phyloP scores from a whole-genome alignment of 2,113 vertebrate species.

The Cyanocitta stelleri region DNA sequence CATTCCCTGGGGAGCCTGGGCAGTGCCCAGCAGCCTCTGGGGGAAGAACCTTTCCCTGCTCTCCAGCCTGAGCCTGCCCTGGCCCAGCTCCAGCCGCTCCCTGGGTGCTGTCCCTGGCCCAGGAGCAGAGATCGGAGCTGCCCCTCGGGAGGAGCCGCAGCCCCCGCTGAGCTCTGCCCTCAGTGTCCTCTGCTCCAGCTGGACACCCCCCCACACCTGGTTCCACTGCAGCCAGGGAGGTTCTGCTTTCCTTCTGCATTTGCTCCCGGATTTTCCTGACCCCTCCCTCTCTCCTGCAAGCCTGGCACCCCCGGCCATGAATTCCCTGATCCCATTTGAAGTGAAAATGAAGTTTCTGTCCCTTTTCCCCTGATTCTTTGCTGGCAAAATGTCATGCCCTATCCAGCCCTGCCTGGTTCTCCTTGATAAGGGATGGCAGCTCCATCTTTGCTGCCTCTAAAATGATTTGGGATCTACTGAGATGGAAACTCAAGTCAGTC shows the following conservation, averaged over 20 bases:
- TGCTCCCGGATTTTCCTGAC: not conserved
- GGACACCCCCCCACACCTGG: not conserved
- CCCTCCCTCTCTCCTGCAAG: not conserved
- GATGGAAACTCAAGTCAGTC: not conserved
- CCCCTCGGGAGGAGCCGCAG: not conserved
- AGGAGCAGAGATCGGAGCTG: not conserved
- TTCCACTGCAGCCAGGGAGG: not conserved
- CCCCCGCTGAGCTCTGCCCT: not conserved
- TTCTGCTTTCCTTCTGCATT: not conserved
- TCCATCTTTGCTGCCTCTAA: not conserved
- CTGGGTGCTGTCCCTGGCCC: not conserved
- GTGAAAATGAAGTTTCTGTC: not conserved
- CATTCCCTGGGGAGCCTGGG: not conserved
- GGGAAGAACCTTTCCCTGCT: not conserved
- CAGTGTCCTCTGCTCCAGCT: not conserved
- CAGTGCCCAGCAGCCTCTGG: not conserved
- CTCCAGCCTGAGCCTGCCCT: not conserved
- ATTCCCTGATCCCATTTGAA: not conserved
- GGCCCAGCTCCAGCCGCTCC: not conserved
- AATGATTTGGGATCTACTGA: not conserved
- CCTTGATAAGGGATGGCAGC: not conserved
- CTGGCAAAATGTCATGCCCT: accelerated
- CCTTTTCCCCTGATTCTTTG: not conserved
- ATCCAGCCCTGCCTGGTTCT: not conserved
- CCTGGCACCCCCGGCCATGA: accelerated